Conservation (phyloP, 1,140 invertebrate genomes). For the Mercenaria mercenaria region DNA sequence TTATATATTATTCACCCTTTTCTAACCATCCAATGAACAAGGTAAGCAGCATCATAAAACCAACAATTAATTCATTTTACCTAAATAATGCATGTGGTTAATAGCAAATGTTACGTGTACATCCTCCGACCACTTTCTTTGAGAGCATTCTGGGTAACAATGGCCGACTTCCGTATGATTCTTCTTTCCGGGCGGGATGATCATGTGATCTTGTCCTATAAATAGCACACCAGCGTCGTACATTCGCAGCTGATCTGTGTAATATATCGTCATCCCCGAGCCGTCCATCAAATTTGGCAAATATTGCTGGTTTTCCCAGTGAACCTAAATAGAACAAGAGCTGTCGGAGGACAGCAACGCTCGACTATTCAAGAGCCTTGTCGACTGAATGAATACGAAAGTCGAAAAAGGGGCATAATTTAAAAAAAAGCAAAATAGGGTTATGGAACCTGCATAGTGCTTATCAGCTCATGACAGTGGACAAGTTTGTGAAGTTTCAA, state of each 20-base stretch:
- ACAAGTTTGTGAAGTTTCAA: too few species aligned
- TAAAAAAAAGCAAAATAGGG: too few species aligned
- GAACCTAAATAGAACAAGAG: constrained; percentile 50
- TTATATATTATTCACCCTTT: too few species aligned
- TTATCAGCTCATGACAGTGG: too few species aligned
- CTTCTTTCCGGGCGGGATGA: constrained; percentile 58
- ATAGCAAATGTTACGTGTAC: constrained; percentile 58
- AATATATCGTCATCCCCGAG: constrained; percentile 68
- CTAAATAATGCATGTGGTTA: constrained; percentile 73
- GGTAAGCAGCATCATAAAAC: too few species aligned
- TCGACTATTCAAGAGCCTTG: too few species aligned
- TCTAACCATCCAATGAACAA: too few species aligned
- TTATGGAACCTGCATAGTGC: too few species aligned
- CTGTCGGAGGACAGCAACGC: too few species aligned
- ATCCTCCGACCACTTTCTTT: constrained; percentile 9
- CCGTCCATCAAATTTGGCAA: constrained; percentile 34
- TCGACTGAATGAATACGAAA: too few species aligned
- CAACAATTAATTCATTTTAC: constrained; percentile 26
- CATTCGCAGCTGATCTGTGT: constrained; percentile 63
- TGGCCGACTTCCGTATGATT: constrained; percentile 2
- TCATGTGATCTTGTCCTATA: constrained; percentile 53
- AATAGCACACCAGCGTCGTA: constrained; percentile 59
- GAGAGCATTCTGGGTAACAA: constrained; percentile 60
- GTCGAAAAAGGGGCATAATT: too few species aligned
- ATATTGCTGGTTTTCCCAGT: constrained; percentile 67